Evolutionary conservation across 2,888 invertebrate species (phyloP).

Genomic region (Napeogenes inachia): DNA sequence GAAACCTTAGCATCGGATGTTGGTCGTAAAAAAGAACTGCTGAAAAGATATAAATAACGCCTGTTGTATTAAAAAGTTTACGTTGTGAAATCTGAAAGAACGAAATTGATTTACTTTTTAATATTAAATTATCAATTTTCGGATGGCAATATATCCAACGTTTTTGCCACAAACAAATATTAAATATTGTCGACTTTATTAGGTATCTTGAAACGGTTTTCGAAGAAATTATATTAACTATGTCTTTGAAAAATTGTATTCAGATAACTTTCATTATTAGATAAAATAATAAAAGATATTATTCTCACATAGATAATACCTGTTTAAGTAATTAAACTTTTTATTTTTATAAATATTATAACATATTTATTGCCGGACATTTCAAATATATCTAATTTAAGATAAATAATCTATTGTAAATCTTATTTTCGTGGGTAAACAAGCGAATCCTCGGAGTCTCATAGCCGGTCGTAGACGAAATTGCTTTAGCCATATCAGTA

Average conservation of each 20-base stretch:
- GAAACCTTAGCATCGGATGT: neutral
- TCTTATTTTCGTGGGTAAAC: slow-evolving; percentile 42
- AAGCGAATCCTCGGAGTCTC: slow-evolving; percentile 51
- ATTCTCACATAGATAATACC: too few species aligned
- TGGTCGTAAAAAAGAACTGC: neutral
- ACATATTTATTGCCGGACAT: too few species aligned
- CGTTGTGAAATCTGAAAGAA: neutral
- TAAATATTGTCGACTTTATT: too few species aligned
- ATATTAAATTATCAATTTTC: slow-evolving; percentile 11
- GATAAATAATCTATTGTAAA: slow-evolving; percentile 36
- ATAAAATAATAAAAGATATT: too few species aligned
- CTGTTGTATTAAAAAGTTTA: slow-evolving; percentile 3
- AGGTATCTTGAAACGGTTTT: too few species aligned
- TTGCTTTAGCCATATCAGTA: slow-evolving; percentile 50
- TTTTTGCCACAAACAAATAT: neutral
- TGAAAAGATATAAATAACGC: neutral
- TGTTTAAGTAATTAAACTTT: too few species aligned
- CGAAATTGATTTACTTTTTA: slow-evolving; percentile 14
- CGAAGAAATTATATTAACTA: too few species aligned
- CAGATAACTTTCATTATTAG: too few species aligned
- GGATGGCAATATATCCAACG: neutral
- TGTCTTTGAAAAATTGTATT: too few species aligned
- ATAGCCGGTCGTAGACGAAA: slow-evolving; percentile 54
- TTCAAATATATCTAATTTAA: slow-evolving; percentile 4
- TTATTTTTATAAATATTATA: too few species aligned